Evolutionary conservation across 2,113 vertebrate genomes (phyloP).

Genomic region (Bubo scandiacus): DNA sequence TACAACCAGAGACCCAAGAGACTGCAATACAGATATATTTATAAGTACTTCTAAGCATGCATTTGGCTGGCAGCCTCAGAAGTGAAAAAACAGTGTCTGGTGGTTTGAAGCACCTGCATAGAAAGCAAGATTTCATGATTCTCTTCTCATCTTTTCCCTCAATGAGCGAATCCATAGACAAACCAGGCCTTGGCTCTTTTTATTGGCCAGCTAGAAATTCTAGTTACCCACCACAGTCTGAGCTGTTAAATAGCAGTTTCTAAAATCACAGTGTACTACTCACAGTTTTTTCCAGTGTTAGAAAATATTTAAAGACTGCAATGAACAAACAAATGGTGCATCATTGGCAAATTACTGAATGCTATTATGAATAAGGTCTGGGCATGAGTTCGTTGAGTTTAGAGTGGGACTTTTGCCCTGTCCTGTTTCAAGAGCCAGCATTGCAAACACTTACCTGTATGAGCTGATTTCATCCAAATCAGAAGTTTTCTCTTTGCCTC

Average conservation of each 20-base stretch:
- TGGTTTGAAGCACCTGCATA: not conserved
- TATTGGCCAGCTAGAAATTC: not conserved
- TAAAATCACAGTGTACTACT: not conserved
- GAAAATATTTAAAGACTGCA: not conserved
- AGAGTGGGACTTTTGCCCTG: not conserved
- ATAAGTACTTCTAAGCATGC: not conserved
- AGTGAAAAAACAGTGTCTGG: not conserved
- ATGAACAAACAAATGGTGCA: not conserved
- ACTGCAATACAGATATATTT: not conserved
- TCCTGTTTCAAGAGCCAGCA: not conserved
- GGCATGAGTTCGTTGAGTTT: fast-evolving
- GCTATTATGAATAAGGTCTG: not conserved
- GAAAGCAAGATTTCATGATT: not conserved
- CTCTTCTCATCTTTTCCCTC: not conserved
- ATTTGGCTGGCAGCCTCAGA: not conserved
- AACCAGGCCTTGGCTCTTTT: not conserved
- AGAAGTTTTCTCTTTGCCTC: not conserved
- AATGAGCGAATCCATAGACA: not conserved
- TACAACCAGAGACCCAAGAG: not conserved
- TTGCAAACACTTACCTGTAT: not conserved
- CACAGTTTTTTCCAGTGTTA: not conserved
- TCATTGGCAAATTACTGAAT: not conserved
- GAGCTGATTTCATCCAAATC: not conserved
- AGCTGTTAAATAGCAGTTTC: not conserved
- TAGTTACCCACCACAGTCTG: not conserved